Conservation (phyloP, 2,888 invertebrate species). For the Chorisops tibialis region DNA sequence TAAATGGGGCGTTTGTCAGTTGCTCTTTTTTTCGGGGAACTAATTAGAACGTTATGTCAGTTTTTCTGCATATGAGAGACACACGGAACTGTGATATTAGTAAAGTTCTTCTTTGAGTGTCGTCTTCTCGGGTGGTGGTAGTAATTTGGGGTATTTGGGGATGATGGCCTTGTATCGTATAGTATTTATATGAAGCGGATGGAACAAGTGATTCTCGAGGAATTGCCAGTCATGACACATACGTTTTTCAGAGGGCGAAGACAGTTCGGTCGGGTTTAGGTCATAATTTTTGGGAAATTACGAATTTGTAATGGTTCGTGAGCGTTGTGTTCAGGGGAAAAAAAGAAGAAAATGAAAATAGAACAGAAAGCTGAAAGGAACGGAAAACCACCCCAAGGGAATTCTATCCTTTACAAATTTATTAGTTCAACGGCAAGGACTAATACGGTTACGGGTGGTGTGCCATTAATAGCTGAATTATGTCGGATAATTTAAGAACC, state of each 20-base stretch:
- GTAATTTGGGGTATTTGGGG: no score
- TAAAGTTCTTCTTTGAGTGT: no score
- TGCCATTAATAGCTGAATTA: no score
- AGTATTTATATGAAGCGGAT: neutral
- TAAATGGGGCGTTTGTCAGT: constrained; percentile 39
- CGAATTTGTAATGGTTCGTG: constrained; percentile 15
- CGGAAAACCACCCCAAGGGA: no score
- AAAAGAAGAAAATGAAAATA: no score
- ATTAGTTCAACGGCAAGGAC: no score
- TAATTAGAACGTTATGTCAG: constrained; percentile 35
- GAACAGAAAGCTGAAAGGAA: no score
- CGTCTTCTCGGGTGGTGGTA: no score
- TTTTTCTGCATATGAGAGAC: constrained; percentile 35
- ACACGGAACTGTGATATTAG: neutral
- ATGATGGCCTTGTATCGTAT: neutral
- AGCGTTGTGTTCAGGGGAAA: neutral
- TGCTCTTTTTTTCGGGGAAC: constrained; percentile 31
- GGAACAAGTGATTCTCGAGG: neutral
- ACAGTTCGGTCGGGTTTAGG: constrained; percentile 19
- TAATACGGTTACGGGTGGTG: no score
- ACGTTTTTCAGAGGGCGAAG: neutral
- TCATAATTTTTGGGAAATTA: constrained; percentile 22
- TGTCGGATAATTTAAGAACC: no score
- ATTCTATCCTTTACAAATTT: no score
- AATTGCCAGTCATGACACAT: constrained; percentile 23